Evolutionary conservation across 2,888 invertebrate species (phyloP).

Genomic region (Desoria tigrina): DNA sequence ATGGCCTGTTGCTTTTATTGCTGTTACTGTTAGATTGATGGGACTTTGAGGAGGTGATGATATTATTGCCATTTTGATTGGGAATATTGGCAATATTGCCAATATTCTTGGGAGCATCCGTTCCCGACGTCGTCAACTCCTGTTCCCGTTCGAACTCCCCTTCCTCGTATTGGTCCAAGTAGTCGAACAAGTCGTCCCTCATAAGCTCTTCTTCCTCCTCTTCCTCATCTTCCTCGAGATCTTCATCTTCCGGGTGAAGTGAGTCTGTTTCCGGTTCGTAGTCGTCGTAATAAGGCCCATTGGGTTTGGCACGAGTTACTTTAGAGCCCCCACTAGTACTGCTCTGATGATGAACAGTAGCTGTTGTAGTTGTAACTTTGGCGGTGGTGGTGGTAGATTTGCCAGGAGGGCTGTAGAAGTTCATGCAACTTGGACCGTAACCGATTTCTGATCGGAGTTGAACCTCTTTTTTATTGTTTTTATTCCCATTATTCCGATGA

Average conservation of each 20-base stretch:
- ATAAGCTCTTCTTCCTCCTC: slow-evolving; percentile 19
- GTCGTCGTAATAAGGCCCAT: slow-evolving; percentile 15
- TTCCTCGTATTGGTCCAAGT: slow-evolving; percentile 25
- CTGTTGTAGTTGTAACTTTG: neutral
- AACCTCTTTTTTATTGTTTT: slow-evolving; percentile 27
- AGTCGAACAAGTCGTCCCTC: slow-evolving; percentile 25
- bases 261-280: neutral
- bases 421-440: slow-evolving; percentile 52
- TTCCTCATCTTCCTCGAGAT: slow-evolving; percentile 10
- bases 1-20: slow-evolving; percentile 52
- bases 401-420: slow-evolving; percentile 36
- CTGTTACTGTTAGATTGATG: slow-evolving; percentile 23
- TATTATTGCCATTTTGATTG: slow-evolving; percentile 33
- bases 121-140: slow-evolving; percentile 8
- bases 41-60: too few relatives aligned
- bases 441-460: slow-evolving; percentile 50
- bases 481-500: slow-evolving; percentile 11
- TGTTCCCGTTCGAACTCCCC: slow-evolving; percentile 23
- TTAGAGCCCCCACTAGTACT: neutral
- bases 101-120: neutral
- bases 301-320: too few relatives aligned
- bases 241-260: slow-evolving; percentile 7
- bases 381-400: too few relatives aligned
- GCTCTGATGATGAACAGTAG: neutral
- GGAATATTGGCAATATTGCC: slow-evolving; percentile 30